Conservation (phyloP, 2,113 vertebrate species). For the Hymenochirus boettgeri region DNA sequence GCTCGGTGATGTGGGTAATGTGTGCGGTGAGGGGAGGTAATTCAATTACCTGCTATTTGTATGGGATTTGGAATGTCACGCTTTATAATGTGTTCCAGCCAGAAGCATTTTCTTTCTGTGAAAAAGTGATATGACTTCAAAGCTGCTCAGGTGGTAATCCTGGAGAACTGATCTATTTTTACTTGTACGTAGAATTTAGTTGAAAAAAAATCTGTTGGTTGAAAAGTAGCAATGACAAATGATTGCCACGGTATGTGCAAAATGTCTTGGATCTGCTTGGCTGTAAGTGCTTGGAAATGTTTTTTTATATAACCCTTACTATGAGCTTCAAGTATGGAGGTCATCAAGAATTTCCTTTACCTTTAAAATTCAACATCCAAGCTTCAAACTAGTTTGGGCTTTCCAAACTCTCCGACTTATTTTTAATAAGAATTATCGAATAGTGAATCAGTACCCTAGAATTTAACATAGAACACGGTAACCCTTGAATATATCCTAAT, state of each 20-base stretch:
- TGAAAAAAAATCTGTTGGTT: background rate
- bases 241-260: background rate
- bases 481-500: too few relatives aligned
- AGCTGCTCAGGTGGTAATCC: conserved; percentile 44
- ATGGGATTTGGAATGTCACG: conserved; percentile 30
- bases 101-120: conserved; percentile 26
- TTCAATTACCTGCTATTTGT: conserved; percentile 42
- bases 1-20: conserved; percentile 17
- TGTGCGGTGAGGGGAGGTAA: conserved; percentile 37
- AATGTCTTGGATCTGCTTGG: too few relatives aligned
- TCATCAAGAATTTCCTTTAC: too few relatives aligned
- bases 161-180: background rate
- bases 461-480: too few relatives aligned
- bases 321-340: too few relatives aligned
- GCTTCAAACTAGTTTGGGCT: too few relatives aligned
- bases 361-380: too few relatives aligned
- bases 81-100: conserved; percentile 26
- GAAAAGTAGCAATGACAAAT: background rate
- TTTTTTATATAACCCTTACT: too few relatives aligned
- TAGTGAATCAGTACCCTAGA: too few relatives aligned
- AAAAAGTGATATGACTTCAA: conserved; percentile 49
- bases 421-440: too few relatives aligned
- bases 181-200: background rate
- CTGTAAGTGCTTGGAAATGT: too few relatives aligned
- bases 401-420: too few relatives aligned